Evolutionary conservation across 2,113 vertebrate species (phyloP), one percentile per base, ranked within the genome.

Genomic region (Machaerirhynchus nigripectus): DNA sequence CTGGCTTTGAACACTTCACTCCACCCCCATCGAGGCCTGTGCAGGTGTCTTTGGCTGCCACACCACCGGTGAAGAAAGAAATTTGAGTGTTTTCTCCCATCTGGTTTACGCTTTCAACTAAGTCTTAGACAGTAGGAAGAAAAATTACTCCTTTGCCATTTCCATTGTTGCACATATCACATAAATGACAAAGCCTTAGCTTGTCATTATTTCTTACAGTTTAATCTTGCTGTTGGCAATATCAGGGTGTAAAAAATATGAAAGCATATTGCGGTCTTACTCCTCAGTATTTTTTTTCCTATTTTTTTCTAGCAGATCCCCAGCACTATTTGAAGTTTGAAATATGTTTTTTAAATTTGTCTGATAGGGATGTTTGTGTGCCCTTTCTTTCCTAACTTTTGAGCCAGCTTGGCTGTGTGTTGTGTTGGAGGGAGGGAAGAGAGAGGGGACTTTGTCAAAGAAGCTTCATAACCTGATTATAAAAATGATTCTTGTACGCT

Each of bases 401-500:
- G n/a, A 87, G 56, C 13, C 6, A 14, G 27, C 22, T 33, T 40
- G 49, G 22, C 67, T 76, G 13, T n/a, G 31, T 53, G 33, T 28
- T 71, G 31, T 59, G 12, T 73, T 78, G 35, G 53, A 55, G 27
- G 37, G 37, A 83, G 26, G 31, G 44, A 65, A 46, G 23, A 65
- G 35, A 33, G 39, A 33, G 7, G 18, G 16, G 27, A 13, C 12
- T 63, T 83, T 39, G 46, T 55, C 20, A 70, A 60, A 56, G 55
- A 94, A 91, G 56, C 82, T 82, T 85, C 59, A 27, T 63, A 71
- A 85, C 37, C 20, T 30, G 39, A 47, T 69, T 46, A 35, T 50
- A 64, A 65, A 88, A 75, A 52, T 63, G 22, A 61, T 97, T 96
- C 92, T 96, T 90, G 94, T 96, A 88, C 77, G 47, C 30, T 71